Evolutionary conservation across 2,888 invertebrate species (phyloP), one percentile per base, ranked within the genome.

Genomic region (Vandiemenella viatica): DNA sequence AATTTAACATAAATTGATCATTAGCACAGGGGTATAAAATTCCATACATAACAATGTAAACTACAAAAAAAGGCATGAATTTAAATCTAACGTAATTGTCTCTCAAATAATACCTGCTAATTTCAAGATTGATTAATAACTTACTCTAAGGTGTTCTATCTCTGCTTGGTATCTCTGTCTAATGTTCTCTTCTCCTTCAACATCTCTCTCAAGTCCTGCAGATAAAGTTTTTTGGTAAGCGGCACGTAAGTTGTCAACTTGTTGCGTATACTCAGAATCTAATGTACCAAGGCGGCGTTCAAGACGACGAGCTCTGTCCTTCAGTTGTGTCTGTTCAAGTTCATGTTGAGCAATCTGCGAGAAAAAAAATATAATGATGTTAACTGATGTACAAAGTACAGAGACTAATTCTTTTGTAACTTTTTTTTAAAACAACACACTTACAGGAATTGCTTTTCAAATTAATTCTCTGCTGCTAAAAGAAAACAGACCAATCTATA

Each of bases 211-310:
- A 55, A 71, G 65, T 62, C 76, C 76, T 42, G 74, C 73, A 22
- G 73, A 67, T 48, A 78, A 67, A 5, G 76, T 76, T 58, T 74
- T 74, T 65, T 77, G 79, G 63, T 87, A 88, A 6, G 83, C 83
- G 15, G 81, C 80, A 38, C 86, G 73, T 48, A 89, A 68, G 59
- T 82, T 83, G 60, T 85, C 84, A 49, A 88, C 74, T 65, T 89
- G 89, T 58, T 83, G 83, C 48, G 83, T 77, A 65, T 88, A 86
- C 66, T 91, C 90, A 6, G 83, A 78, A 64, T 87, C 85, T 51
- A 87, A 70, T 26, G 82, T 76, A 55, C 79, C 80, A 54, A 86
- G 72, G 18, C 82, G 73, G 26, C 79, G 74, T 63, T 85, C 83
- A 57, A 86, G 67, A 53, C 79, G 75, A 50, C 78, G 74, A 49